A percentile compares a stretch with the other conserved stretches of the same genome.
Conservation (phyloP, 35 echinoderm and acorn worm species). For the Strongylocentrotus purpuratus region DNA sequence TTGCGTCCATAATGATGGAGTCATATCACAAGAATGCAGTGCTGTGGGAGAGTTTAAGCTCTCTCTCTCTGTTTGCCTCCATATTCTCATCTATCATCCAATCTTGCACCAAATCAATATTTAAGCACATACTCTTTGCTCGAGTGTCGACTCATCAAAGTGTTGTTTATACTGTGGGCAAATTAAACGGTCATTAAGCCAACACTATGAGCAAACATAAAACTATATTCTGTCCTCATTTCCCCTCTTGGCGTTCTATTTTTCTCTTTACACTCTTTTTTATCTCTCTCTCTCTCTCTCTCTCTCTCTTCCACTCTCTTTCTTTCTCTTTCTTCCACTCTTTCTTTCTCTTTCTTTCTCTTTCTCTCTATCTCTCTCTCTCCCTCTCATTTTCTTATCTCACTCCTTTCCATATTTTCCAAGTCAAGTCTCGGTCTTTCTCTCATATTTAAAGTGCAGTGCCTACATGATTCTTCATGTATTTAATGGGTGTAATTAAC, state of each 20-base stretch:
- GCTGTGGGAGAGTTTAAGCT: neutral
- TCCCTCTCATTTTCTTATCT: neutral
- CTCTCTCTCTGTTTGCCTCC: neutral
- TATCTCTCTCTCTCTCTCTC: conserved; percentile 20
- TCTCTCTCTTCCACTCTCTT: neutral
- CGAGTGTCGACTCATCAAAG: conserved; percentile 2
- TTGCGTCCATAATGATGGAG: neutral
- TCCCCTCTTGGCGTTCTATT: neutral
- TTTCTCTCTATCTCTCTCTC: neutral
- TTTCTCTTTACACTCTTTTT: neutral
- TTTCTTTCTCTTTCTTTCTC: neutral
- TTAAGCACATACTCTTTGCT: neutral
- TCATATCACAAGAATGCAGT: neutral
- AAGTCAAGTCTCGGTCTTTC: neutral
- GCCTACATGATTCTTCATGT: conserved; percentile 1
- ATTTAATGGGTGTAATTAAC: conserved; percentile 24
- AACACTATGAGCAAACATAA: conserved; percentile 17
- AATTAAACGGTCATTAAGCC: conserved; percentile 19
- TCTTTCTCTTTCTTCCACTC: neutral
- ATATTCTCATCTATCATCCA: conserved; percentile 22
- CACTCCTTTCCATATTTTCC: neutral
- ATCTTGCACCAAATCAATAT: neutral
- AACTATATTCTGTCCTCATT: neutral
- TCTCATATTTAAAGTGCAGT: neutral
- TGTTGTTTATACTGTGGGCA: neutral